Percentiles rank a stretch among this genome's conserved stretches.
These are phyloP conservation scores for Apodemus sylvaticus DNA, from an alignment of 2,113 vertebrate genomes.

Conservation along the genomic window DNA sequence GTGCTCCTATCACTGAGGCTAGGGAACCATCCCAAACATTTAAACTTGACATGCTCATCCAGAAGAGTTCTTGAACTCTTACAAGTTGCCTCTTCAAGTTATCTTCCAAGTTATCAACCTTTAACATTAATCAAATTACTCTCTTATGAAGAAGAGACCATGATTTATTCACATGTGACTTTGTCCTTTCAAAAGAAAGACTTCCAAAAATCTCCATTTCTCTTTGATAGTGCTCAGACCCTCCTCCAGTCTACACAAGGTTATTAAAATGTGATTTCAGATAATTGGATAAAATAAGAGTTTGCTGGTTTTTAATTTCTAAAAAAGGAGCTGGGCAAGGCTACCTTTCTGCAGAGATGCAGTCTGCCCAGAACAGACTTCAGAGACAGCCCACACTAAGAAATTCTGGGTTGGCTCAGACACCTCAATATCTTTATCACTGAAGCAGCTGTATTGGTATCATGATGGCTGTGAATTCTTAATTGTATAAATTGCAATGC, in stretches of 20 bases:
- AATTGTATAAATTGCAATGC: conserved; percentile 91
- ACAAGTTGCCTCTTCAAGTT: not conserved
- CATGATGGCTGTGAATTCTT: conserved; percentile 80
- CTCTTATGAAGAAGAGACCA: not conserved
- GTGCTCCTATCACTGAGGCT: too few relatives aligned
- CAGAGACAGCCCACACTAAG: conserved; percentile 58
- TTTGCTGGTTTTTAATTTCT: conserved; percentile 76
- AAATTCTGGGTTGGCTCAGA: conserved; percentile 48
- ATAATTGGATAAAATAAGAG: conserved; percentile 62
- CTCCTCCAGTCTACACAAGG: not conserved
- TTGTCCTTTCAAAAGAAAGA: conserved; percentile 16
- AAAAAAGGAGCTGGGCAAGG: conserved; percentile 48
- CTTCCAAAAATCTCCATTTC: not conserved
- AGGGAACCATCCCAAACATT: not conserved
- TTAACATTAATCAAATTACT: not conserved
- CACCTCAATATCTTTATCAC: conserved; percentile 69
- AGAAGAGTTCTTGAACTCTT: not conserved
- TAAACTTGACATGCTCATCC: not conserved
- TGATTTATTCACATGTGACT: conserved; percentile 35
- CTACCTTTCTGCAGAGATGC: conserved; percentile 16
- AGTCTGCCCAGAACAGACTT: conserved; percentile 52
- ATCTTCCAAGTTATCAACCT: not conserved
- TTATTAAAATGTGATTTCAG: conserved; percentile 39
- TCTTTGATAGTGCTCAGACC: not conserved
- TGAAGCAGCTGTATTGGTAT: conserved; percentile 76